Evolutionary conservation across 1,140 invertebrate species (phyloP).

Genomic region (Phortica variegata): DNA sequence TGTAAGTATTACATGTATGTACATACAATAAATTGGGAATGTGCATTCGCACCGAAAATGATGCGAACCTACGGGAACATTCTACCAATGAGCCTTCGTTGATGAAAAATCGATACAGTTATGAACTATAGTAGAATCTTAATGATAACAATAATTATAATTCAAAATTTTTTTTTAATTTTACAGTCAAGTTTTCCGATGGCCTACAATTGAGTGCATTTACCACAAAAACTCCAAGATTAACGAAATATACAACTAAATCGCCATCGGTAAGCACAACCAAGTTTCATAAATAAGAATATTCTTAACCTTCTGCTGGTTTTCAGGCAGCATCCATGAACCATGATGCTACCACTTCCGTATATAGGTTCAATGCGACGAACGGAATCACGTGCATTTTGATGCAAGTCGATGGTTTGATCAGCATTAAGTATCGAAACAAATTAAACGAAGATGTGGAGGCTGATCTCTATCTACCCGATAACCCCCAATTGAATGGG

Average conservation of each 20-base stretch:
- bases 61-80: too few species aligned
- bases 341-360: slow-evolving; percentile 58
- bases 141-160: too few species aligned
- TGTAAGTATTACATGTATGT: too few species aligned
- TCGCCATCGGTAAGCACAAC: slow-evolving; percentile 60
- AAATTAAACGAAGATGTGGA: slow-evolving; percentile 67
- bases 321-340: slow-evolving; percentile 43
- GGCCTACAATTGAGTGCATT: slow-evolving; percentile 60
- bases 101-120: too few species aligned
- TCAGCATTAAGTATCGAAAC: slow-evolving; percentile 67
- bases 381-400: slow-evolving; percentile 67
- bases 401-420: slow-evolving; percentile 65
- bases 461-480: slow-evolving; percentile 67
- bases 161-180: slow-evolving; percentile 7
- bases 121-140: too few species aligned
- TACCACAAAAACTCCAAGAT: slow-evolving; percentile 61
- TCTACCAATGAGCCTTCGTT: too few species aligned
- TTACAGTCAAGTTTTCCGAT: slow-evolving; percentile 24
- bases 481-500: slow-evolving; percentile 64
- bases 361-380: slow-evolving; percentile 65
- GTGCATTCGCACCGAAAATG: too few species aligned
- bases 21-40: too few species aligned
- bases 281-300: not conserved
- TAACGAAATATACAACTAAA: slow-evolving; percentile 62
- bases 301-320: not conserved